Evolutionary conservation across 2,888 invertebrate genomes (phyloP), one percentile per base, ranked within the genome.

Genomic region (Stenurella melanura): DNA sequence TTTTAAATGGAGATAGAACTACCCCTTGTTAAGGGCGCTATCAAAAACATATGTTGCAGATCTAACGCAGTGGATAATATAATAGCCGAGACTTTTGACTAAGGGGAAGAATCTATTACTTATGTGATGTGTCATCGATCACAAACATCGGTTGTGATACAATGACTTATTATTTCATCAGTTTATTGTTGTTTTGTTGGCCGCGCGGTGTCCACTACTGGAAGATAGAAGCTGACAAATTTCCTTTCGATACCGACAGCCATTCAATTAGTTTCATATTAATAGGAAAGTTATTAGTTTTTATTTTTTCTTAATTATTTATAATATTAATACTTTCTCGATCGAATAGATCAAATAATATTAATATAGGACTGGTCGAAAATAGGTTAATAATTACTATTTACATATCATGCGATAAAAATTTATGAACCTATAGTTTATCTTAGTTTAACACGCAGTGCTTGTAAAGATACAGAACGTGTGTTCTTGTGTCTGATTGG

Each of bases 1-100:
- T 82, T 82, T 82, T 82, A 83, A 83, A 80, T 80, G 81, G 81
- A 80, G 83, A 82, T 75, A 80, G 81, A 83, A 80, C 85, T 82
- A 84, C 87, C 87, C 87, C 88, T 88, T 86, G 87, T 88, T 87
- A 88, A 79, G 83, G 84, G 85, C 83, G 85, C 87, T 87, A 89
- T 89, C 89, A 89, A 87, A 88, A 89, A 89, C 89, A 89, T 88
- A 88, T 89, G 89, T 88, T 88, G 86, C 88, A 83, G 83, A 87
- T 88, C 88, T 88, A 88, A 88, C 87, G 86, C 87, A 88, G 85
- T 87, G 88, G 87, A 88, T 88, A 88, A 84, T 88, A 86, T 86
- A 85, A 84, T 82, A 78, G 75, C 67, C 76, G 83, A 83, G 82
- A 82, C 83, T 81, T 81, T 82, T 78, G 79, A 79, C 80, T 80